Conservation (phyloP, 2,888 invertebrate genomes). For the Melanotus villosus region DNA sequence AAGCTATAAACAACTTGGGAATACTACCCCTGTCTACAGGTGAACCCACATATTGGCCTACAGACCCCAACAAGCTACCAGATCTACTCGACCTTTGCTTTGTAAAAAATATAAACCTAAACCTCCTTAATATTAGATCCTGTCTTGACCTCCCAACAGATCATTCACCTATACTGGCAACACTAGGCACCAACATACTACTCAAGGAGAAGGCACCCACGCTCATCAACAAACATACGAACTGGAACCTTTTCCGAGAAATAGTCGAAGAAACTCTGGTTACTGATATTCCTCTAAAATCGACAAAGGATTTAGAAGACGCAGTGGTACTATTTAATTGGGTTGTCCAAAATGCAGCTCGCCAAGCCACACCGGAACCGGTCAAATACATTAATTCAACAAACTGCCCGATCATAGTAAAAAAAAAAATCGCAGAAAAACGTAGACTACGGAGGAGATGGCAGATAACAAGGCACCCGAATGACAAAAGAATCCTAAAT, state of each 20-base stretch:
- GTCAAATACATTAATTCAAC: background rate
- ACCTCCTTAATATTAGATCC: slow-evolving; percentile 40
- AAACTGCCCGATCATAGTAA: slow-evolving; percentile 32
- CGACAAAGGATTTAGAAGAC: slow-evolving; percentile 44
- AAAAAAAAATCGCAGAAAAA: slow-evolving; percentile 35
- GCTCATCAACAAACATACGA: slow-evolving; percentile 39
- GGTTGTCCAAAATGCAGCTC: too few species aligned
- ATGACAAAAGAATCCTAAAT: background rate
- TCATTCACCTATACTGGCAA: slow-evolving; percentile 51
- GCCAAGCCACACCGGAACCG: slow-evolving; percentile 24
- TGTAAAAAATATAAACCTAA: slow-evolving; percentile 44
- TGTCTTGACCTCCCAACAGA: slow-evolving; percentile 52
- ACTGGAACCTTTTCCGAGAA: too few species aligned
- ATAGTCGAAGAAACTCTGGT: slow-evolving; percentile 36
- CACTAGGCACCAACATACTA: slow-evolving; percentile 42
- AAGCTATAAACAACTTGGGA: too few species aligned
- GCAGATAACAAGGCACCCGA: too few species aligned
- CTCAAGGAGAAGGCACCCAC: slow-evolving; percentile 38
- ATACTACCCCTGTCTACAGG: slow-evolving; percentile 42
- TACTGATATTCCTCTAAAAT: slow-evolving; percentile 42
- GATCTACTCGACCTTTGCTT: too few species aligned
- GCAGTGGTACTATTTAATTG: slow-evolving; percentile 40
- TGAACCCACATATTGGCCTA: too few species aligned
- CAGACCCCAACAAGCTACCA: too few species aligned
- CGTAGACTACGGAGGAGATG: slow-evolving; percentile 42